phyloP scores from a whole-genome alignment of 2,113 vertebrate species.

The Isurus oxyrinchus region DNA sequence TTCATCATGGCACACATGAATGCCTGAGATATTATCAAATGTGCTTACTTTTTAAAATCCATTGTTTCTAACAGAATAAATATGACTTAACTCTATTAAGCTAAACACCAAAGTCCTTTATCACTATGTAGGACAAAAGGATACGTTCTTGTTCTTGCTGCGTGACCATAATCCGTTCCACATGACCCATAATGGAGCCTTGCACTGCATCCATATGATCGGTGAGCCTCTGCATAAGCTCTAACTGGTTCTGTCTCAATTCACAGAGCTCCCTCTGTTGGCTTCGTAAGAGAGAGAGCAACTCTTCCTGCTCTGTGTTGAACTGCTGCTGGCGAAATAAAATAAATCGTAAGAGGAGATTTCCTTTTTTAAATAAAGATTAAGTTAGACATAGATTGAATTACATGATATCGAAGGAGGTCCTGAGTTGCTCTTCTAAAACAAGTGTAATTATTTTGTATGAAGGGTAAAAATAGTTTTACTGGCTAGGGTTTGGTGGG shows the following conservation, averaged over 20 bases:
- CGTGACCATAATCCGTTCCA: conserved; percentile 73
- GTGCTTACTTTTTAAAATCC: not conserved
- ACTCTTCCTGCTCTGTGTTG: conserved; percentile 69
- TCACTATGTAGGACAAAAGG: conserved; percentile 52
- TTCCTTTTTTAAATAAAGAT: not conserved
- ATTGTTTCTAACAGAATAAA: not conserved
- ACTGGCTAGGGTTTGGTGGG: not conserved
- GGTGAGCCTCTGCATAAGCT: conserved; percentile 67
- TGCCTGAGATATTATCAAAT: not conserved
- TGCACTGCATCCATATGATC: conserved; percentile 77
- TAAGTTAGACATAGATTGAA: not conserved
- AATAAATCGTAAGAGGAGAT: not conserved
- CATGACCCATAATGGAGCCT: conserved; percentile 74
- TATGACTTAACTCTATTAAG: not conserved
- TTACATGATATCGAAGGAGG: not conserved
- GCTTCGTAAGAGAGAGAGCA: conserved; percentile 75
- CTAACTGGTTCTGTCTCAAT: conserved; percentile 71
- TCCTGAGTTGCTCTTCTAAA: not conserved
- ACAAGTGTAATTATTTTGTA: not conserved
- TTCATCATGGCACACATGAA: not conserved
- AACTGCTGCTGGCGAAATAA: conserved; percentile 49
- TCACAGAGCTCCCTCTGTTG: conserved; percentile 85
- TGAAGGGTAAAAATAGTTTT: not conserved
- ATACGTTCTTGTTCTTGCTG: conserved; percentile 94
- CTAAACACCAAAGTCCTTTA: not conserved